Conservation (phyloP, 2,797 vertebrate species). For the Centroberyx gerrardi region DNA sequence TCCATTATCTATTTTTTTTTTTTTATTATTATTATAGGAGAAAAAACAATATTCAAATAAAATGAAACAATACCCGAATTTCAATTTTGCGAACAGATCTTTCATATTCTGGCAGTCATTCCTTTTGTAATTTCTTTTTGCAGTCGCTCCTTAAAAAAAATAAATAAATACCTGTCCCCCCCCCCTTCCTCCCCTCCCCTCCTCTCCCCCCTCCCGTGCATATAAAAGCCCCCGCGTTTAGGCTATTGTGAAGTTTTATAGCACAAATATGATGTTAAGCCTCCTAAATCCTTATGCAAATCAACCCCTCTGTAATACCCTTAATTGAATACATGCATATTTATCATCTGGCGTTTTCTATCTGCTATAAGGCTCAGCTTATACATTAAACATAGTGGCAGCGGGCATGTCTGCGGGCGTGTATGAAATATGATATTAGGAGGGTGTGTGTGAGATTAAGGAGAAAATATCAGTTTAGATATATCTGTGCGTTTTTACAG, state of each 20-base stretch:
- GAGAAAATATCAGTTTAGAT: conserved; percentile 64
- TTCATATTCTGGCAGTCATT: conserved; percentile 5
- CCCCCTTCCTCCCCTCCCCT: conserved; percentile 24
- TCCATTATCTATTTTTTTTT: no score
- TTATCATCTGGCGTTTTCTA: conserved; percentile 83
- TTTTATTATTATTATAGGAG: neutral
- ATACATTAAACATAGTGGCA: conserved; percentile 89
- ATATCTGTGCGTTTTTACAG: conserved; percentile 75
- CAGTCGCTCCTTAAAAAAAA: neutral
- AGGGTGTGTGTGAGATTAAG: conserved; percentile 83
- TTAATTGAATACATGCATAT: conserved; percentile 92
- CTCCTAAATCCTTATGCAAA: conserved; percentile 87
- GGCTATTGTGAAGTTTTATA: conserved; percentile 84
- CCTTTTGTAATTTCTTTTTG: conserved; percentile 4
- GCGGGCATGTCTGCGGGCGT: conserved; percentile 84
- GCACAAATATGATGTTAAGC: conserved; percentile 87
- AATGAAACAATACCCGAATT: neutral
- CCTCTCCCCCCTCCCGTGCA: conserved; percentile 32
- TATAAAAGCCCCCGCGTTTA: conserved; percentile 72
- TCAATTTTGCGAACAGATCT: neutral
- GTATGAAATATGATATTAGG: conserved; percentile 86
- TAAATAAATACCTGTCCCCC: conserved; percentile 49
- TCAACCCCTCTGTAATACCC: conserved; percentile 84
- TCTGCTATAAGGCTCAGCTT: conserved; percentile 83
- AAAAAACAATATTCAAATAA: neutral